Evolutionary conservation across 2,113 vertebrate genomes (phyloP).

Genomic region (Alaudala cheleensis): DNA sequence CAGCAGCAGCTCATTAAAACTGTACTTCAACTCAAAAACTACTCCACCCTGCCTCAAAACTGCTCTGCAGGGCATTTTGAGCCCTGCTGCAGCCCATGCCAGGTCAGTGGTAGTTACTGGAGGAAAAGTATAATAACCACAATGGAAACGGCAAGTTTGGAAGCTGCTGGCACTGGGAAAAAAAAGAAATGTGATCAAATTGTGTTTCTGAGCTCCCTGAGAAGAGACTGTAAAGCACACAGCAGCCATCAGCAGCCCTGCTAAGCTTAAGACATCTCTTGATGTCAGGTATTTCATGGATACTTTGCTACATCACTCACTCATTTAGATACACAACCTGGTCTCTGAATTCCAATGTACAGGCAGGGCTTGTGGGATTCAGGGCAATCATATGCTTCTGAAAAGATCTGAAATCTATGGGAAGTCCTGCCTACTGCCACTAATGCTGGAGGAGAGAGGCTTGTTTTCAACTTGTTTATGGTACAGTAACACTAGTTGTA

Average conservation of each 20-base stretch:
- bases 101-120: rapidly evolving
- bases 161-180: not conserved
- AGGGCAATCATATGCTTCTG: rapidly evolving
- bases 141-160: not conserved
- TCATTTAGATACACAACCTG: not conserved
- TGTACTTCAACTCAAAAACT: not conserved
- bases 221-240: not conserved
- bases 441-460: not conserved
- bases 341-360: not conserved
- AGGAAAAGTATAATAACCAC: not conserved
- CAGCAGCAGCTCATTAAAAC: not conserved
- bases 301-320: not conserved
- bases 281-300: not conserved
- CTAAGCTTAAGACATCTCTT: not conserved
- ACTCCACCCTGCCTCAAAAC: not conserved
- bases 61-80: not conserved
- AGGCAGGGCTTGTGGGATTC: not conserved
- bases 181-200: not conserved
- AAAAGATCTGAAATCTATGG: not conserved
- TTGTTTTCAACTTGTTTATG: not conserved
- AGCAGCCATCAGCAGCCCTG: not conserved
- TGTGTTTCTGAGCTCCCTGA: not conserved
- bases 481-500: not conserved
- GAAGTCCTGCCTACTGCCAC: not conserved
- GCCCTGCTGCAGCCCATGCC: not conserved